Evolutionary conservation across 2,888 invertebrate genomes (phyloP).

Genomic region (Aleiodes leptofemur): DNA sequence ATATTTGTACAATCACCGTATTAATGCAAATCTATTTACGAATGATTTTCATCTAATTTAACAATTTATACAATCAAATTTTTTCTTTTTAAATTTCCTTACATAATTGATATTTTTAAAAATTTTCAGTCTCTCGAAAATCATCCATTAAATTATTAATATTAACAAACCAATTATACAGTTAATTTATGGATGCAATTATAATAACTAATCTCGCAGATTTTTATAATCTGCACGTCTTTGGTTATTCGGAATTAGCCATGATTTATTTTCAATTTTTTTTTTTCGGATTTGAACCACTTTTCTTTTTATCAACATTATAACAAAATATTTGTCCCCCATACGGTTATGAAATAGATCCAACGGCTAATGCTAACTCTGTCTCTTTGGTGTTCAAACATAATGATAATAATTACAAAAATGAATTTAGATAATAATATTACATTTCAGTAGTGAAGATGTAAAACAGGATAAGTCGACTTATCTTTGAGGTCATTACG

Average conservation of each 20-base stretch:
- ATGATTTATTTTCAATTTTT: background rate
- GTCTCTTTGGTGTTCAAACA: constrained; percentile 45
- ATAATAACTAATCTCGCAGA: constrained; percentile 26
- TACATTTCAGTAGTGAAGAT: too few species aligned
- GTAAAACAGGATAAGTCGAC: too few species aligned
- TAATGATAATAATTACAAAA: constrained; percentile 14
- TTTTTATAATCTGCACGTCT: constrained; percentile 19
- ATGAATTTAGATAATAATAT: background rate
- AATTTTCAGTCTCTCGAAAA: constrained; percentile 26
- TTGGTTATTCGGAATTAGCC: constrained; percentile 21
- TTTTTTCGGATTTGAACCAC: background rate
- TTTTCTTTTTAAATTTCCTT: background rate
- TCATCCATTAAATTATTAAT: constrained; percentile 24
- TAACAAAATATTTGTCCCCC: background rate
- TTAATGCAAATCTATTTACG: background rate
- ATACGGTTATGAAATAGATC: constrained; percentile 10
- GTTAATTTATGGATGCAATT: constrained; percentile 26
- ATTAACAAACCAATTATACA: constrained; percentile 5
- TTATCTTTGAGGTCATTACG: too few species aligned
- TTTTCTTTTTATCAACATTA: background rate
- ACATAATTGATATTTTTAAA: constrained; percentile 3
- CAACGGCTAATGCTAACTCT: constrained; percentile 2
- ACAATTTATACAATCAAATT: background rate
- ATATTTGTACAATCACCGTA: constrained; percentile 22
- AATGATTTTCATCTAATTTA: background rate